Evolutionary conservation across 1,140 invertebrate species (phyloP).

Genomic region (Portunus trituberculatus): DNA sequence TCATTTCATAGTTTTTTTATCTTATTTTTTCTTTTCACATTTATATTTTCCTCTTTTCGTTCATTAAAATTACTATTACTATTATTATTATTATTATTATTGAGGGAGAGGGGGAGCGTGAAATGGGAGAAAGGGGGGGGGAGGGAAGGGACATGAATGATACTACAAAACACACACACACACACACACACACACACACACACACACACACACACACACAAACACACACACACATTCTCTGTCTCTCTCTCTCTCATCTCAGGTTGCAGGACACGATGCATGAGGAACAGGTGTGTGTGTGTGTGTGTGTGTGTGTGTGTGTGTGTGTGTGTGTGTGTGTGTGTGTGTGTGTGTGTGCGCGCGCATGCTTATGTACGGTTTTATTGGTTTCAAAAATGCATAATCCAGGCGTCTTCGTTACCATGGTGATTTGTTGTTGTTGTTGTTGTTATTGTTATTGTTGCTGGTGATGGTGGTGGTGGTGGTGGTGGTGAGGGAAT

Average conservation of each 20-base stretch:
- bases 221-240: background rate
- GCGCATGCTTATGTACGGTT: slow-evolving; percentile 32
- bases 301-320: slow-evolving; percentile 22
- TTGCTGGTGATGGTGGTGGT: too few species aligned
- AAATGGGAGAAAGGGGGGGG: background rate
- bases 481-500: too few species aligned
- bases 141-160: background rate
- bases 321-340: slow-evolving; percentile 45
- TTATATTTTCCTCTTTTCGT: too few species aligned
- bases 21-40: too few species aligned
- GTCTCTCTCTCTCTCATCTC: background rate
- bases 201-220: background rate
- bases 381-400: slow-evolving; percentile 59
- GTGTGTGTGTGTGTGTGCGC: slow-evolving; percentile 39
- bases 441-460: too few species aligned
- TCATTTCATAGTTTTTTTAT: too few species aligned
- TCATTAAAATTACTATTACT: too few species aligned
- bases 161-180: background rate
- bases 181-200: background rate
- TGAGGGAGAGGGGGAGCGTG: background rate
- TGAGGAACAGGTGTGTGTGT: slow-evolving; percentile 46
- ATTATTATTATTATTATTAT: too few species aligned
- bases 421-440: too few species aligned
- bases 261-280: slow-evolving; percentile 65
- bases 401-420: slow-evolving; percentile 26